phyloP scores from a whole-genome alignment of 2,797 vertebrate species.

The Pteropus rufus region DNA sequence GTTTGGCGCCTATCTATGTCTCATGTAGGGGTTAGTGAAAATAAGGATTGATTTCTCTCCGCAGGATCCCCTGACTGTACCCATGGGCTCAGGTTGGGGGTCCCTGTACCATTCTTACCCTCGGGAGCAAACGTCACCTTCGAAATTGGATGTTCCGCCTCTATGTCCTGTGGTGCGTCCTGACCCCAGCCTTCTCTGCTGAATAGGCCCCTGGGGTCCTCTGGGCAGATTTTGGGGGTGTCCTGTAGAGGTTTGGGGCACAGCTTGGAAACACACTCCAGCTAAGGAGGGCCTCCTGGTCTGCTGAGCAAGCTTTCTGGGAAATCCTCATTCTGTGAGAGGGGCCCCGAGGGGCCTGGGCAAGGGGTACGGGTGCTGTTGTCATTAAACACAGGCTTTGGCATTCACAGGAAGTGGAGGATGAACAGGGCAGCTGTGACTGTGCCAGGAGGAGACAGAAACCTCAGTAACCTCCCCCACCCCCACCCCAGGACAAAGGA shows the following conservation, averaged over 20 bases:
- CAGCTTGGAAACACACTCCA: neutral
- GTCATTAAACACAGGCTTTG: neutral
- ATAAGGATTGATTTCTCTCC: neutral
- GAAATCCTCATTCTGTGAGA: neutral
- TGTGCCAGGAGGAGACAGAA: neutral
- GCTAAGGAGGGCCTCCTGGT: neutral
- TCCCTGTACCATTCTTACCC: too few species aligned
- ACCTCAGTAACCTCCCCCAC: neutral
- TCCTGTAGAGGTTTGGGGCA: neutral
- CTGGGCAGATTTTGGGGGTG: neutral
- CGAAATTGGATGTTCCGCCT: neutral
- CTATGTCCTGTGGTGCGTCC: neutral
- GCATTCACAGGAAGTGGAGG: neutral
- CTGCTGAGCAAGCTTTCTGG: neutral
- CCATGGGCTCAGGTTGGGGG: neutral
- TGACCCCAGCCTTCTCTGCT: accelerated
- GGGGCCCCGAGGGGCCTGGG: too few species aligned
- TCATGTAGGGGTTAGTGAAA: neutral
- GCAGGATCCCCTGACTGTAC: accelerated
- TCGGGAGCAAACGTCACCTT: accelerated
- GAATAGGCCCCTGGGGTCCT: accelerated
- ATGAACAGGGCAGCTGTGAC: neutral
- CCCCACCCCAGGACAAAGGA: neutral
- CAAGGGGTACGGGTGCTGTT: too few species aligned
- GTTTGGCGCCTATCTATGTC: too few species aligned